Conservation (phyloP, 2,797 vertebrate species). For the Betta splendens region DNA sequence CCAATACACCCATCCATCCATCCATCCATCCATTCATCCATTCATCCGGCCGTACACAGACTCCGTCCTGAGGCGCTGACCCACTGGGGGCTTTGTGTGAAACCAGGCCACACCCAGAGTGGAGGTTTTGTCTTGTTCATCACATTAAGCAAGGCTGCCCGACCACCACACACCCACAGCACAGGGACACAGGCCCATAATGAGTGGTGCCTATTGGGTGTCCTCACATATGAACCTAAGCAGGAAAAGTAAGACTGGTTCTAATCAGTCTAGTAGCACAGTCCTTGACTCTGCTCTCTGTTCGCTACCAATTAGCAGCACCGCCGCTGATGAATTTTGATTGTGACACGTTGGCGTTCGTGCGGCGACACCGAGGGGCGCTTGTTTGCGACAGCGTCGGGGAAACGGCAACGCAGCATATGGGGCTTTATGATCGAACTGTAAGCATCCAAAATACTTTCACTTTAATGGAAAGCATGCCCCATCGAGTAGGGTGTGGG, state of each 20-base stretch:
- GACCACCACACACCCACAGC: constrained; percentile 29
- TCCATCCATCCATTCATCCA: constrained; percentile 41
- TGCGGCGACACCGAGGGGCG: constrained; percentile 46
- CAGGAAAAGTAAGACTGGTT: constrained; percentile 38
- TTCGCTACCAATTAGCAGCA: constrained; percentile 64
- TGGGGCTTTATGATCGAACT: constrained; percentile 70
- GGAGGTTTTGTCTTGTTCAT: constrained; percentile 51
- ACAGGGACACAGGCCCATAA: constrained; percentile 1
- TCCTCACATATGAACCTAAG: constrained; percentile 27
- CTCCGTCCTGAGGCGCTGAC: constrained; percentile 60
- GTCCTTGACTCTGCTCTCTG: constrained; percentile 33
- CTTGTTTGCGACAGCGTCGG: constrained; percentile 58
- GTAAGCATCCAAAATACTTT: constrained; percentile 64
- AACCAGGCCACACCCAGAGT: constrained; percentile 69
- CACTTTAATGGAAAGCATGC: constrained; percentile 69
- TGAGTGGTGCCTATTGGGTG: constrained; percentile 20
- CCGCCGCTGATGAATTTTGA: constrained; percentile 75
- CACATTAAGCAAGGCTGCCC: constrained; percentile 18
- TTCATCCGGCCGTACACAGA: constrained; percentile 47
- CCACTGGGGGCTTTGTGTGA: constrained; percentile 65
- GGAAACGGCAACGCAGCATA: constrained; percentile 65
- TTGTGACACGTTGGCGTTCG: constrained; percentile 72
- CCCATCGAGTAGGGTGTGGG: constrained; percentile 70
- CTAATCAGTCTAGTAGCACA: constrained; percentile 45
- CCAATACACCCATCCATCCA: constrained; percentile 40